These are phyloP conservation scores for Dioctria linearis DNA, from an alignment of 2,888 invertebrate genomes.

Conservation along the genomic window DNA sequence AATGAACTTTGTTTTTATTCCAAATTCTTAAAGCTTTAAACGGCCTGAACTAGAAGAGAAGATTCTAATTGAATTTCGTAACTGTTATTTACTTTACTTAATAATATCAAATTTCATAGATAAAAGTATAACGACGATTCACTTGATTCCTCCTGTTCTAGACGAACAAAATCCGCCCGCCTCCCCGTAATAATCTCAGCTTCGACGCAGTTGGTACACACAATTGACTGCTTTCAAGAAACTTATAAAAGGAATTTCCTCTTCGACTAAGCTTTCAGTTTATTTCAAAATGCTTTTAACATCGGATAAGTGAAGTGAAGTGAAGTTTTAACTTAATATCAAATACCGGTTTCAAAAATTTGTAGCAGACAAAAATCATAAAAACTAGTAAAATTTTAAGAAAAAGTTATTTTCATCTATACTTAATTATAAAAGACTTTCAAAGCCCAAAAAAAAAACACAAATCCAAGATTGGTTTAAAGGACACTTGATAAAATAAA, in stretches of 20 bases:
- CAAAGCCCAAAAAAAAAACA: too few species aligned
- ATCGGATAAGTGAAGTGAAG: slow-evolving; percentile 2
- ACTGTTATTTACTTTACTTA: not conserved
- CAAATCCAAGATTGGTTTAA: too few species aligned
- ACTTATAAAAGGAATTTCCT: slow-evolving; percentile 53
- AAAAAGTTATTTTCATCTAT: too few species aligned
- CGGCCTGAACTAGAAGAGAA: too few species aligned
- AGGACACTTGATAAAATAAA: too few species aligned
- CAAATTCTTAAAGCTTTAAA: too few species aligned
- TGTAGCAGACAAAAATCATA: too few species aligned
- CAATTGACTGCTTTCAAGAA: slow-evolving; percentile 10
- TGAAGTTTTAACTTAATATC: not conserved
- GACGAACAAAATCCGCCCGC: not conserved
- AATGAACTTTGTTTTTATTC: too few species aligned
- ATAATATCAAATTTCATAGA: slow-evolving; percentile 24
- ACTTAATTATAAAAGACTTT: too few species aligned
- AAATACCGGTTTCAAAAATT: slow-evolving; percentile 10
- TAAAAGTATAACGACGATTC: not conserved
- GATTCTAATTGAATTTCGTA: not conserved
- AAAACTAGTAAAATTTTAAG: too few species aligned
- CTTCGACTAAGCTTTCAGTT: slow-evolving; percentile 52
- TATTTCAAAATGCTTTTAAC: slow-evolving; percentile 43
- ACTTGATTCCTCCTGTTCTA: not conserved
- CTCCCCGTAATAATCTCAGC: not conserved
- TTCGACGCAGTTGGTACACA: not conserved